These are phyloP conservation scores for Drosophila arizonae DNA, from an alignment of 1,140 invertebrate species.

Conservation along the genomic window DNA sequence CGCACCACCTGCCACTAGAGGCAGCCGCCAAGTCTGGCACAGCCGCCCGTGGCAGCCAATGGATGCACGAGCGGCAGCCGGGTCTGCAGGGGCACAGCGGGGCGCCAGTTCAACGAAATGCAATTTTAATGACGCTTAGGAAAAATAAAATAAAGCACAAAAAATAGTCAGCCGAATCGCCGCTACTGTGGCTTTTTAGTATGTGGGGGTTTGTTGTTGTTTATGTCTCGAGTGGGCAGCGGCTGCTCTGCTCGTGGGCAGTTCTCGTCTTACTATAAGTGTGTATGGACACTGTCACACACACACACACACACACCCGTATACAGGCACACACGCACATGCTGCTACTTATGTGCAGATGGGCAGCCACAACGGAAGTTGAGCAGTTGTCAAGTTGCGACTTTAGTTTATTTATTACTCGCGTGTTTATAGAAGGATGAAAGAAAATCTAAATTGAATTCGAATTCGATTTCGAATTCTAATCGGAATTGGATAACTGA, in stretches of 20 bases:
- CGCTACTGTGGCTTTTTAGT: constrained; percentile 31
- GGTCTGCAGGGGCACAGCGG: constrained; percentile 10
- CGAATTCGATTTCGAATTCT: constrained; percentile 15
- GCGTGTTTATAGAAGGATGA: constrained; percentile 19
- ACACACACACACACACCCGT: not conserved
- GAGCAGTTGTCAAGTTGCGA: constrained; percentile 42
- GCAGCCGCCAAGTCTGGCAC: constrained; percentile 69
- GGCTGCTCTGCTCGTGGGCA: constrained; percentile 59
- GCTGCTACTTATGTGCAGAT: constrained; percentile 35
- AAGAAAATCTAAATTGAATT: constrained; percentile 9
- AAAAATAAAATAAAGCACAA: constrained; percentile 45
- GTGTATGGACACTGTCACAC: not conserved
- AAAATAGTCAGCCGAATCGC: constrained; percentile 39
- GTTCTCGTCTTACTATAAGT: constrained; percentile 40
- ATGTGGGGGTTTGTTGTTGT: constrained; percentile 57
- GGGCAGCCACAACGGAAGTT: constrained; percentile 45
- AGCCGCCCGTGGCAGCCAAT: constrained; percentile 40
- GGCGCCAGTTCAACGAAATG: constrained; percentile 69
- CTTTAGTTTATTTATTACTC: constrained; percentile 17
- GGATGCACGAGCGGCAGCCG: constrained; percentile 1
- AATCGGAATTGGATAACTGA: not conserved
- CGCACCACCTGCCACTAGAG: constrained; percentile 22
- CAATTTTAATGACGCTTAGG: constrained; percentile 76
- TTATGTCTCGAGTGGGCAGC: constrained; percentile 61
- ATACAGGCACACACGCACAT: not conserved